Conservation (phyloP, 2,888 invertebrate genomes). For the Agrenia bidenticulata region DNA sequence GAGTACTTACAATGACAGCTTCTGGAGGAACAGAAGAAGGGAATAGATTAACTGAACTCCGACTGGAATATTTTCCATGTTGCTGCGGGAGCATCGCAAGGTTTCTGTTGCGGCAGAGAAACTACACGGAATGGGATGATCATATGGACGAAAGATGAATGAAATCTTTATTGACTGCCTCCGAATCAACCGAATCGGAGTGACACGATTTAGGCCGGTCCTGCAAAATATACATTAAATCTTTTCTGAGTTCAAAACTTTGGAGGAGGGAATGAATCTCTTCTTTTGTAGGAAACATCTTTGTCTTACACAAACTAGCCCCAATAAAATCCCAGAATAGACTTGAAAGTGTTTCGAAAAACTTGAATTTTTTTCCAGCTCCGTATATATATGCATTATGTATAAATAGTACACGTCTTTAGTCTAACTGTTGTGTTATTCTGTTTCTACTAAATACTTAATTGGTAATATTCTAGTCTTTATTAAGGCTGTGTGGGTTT, state of each 20-base stretch:
- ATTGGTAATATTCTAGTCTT: too few relatives aligned
- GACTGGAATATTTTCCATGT: conserved; percentile 21
- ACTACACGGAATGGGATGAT: conserved; percentile 3
- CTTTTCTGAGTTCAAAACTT: neutral
- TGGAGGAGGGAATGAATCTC: neutral
- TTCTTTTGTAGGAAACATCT: too few relatives aligned
- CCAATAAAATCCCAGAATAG: too few relatives aligned
- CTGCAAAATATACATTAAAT: neutral
- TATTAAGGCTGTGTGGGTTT: too few relatives aligned
- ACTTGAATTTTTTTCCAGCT: too few relatives aligned
- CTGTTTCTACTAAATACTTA: too few relatives aligned
- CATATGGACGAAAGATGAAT: neutral
- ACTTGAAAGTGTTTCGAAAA: too few relatives aligned
- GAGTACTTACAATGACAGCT: conserved; percentile 3
- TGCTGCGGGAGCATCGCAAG: conserved; percentile 35
- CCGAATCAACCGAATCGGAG: neutral
- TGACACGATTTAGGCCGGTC: neutral
- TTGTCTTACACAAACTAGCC: too few relatives aligned
- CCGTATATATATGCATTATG: too few relatives aligned
- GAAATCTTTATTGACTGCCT: too few relatives aligned
- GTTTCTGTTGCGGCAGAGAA: neutral
- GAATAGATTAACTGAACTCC: neutral
- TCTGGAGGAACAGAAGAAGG: neutral
- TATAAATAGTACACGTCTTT: too few relatives aligned
- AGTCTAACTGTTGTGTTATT: too few relatives aligned